Evolutionary conservation across 2,113 vertebrate species (phyloP), one percentile per base, ranked within the genome.

Genomic region (Axis porcinus): DNA sequence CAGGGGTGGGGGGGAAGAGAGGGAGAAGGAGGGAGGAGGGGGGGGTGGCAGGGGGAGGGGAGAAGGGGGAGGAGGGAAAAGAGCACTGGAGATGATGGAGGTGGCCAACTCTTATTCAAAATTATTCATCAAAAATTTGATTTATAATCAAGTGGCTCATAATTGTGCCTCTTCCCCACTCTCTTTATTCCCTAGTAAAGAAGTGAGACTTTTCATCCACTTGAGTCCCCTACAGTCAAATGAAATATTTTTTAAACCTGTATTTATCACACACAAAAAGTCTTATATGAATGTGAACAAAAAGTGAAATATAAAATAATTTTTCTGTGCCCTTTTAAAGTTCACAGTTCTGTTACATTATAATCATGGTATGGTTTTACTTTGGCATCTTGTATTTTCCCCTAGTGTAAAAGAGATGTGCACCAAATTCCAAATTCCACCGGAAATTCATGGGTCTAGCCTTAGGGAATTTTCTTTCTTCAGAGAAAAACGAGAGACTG

Each of bases 61-160:
- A 1, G 67, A 7, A 87, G 6, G 14, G 15, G 2, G 4, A 36
- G 76, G 12, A 83, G 7, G 16, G 1, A n/a, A n/a, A 36, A n/a
- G 50, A n/a, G 1, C 0, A 8, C 10, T 8, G 7, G 55, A 17
- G 30, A 52, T 74, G 36, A 62, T 1, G 2, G 0, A 15, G 14
- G 30, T 57, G 40, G 5, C 10, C 17, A 62, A 30, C 2, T 50
- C 25, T 40, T 45, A 60, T 16, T 83, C 8, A 70, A 62, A 85
- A 57, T 57, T 45, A 95, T 36, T 45, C 76, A 87, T 64, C n/a
- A 82, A n/a, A 62, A 83, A 23, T 5, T 40, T 25, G 7, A 84
- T 52, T 64, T 74, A 15, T 19, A 95, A 84, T 83, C 10, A 78
- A 92, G 12, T 33, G 47, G 16, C 14, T 79, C 11, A 55, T 5